Conservation (phyloP, 2,113 vertebrate genomes). For the Puma concolor region DNA sequence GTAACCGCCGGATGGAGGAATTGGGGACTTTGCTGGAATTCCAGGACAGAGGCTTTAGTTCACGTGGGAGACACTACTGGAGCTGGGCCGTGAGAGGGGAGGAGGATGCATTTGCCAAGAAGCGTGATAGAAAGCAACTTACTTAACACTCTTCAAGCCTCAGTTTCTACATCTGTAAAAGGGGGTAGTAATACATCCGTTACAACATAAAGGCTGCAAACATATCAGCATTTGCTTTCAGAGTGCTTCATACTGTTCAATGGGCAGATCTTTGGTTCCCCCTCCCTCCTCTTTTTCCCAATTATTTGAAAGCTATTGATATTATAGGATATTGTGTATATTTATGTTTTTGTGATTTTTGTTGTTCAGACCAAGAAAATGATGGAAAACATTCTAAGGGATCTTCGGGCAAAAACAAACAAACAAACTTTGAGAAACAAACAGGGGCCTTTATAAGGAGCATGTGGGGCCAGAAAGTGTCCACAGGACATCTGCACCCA, state of each 20-base stretch:
- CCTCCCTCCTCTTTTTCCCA: background rate
- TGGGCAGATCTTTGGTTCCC: background rate
- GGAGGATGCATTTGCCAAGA: background rate
- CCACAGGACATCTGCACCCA: background rate
- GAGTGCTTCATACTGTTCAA: background rate
- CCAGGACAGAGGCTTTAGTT: background rate
- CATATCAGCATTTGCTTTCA: background rate
- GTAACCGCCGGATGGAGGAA: background rate
- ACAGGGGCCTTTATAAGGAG: background rate
- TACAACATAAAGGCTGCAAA: background rate
- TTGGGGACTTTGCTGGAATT: background rate
- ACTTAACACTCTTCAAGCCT: background rate
- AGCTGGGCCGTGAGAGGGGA: background rate
- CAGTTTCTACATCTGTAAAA: background rate
- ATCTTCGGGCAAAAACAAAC: background rate
- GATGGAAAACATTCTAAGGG: background rate
- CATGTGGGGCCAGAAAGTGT: background rate
- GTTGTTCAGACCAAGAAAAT: background rate
- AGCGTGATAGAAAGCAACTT: background rate
- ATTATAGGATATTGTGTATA: background rate
- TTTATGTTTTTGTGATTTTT: constrained; percentile 13
- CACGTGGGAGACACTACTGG: background rate
- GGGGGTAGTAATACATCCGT: background rate
- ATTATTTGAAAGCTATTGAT: background rate
- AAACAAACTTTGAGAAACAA: constrained; percentile 2